These are phyloP conservation scores for Oncorhynchus tshawytscha DNA, from an alignment of 2,113 vertebrate species.

Conservation along the genomic window DNA sequence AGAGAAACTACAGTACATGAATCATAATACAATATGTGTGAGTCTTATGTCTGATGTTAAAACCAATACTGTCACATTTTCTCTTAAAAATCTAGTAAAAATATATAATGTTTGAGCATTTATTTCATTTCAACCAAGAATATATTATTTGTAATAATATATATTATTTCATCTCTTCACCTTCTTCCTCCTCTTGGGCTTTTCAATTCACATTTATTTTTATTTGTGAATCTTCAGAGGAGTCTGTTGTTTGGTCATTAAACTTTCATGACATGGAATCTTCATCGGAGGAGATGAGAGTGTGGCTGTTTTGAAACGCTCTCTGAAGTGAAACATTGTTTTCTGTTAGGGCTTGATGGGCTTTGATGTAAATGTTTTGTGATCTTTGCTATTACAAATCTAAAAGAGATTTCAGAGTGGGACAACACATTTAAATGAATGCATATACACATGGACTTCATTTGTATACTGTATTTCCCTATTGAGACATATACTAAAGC, in stretches of 20 bases:
- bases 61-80: constrained; percentile 16
- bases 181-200: constrained; percentile 18
- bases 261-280: constrained; percentile 60
- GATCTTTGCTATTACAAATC: constrained; percentile 52
- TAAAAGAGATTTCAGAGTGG: constrained; percentile 10
- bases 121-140: constrained; percentile 27
- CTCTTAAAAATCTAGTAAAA: neutral
- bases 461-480: constrained; percentile 9
- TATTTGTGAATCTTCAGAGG: constrained; percentile 48
- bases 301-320: constrained; percentile 54
- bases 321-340: constrained; percentile 60
- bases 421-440: constrained; percentile 30
- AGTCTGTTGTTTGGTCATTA: constrained; percentile 49
- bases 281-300: constrained; percentile 62
- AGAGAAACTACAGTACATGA: neutral
- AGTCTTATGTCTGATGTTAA: neutral
- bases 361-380: constrained; percentile 61
- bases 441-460: constrained; percentile 41
- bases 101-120: neutral
- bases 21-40: neutral
- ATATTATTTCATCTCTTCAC: neutral
- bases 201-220: constrained; percentile 46
- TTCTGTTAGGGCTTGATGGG: constrained; percentile 50
- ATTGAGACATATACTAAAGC: too few relatives aligned
- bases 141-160: constrained; percentile 22